phyloP scores from a whole-genome alignment of 35 echinoderm and acorn worm species.

The Stichopus chloronotus region DNA sequence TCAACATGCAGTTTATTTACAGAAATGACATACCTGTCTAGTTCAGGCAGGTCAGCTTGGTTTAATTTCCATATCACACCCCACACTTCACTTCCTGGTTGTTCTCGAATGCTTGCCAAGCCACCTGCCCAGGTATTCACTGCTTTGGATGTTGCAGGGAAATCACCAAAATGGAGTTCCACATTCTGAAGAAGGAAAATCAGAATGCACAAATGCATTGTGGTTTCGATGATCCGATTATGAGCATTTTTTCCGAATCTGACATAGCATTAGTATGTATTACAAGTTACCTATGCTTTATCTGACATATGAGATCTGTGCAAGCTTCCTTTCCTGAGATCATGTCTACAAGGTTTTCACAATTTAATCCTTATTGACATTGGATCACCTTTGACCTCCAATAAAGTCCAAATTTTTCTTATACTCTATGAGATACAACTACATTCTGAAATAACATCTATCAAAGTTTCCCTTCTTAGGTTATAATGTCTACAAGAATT shows the following conservation, averaged over 20 bases:
- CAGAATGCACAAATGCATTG: too few species aligned
- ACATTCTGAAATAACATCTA: too few species aligned
- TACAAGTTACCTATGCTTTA: neutral
- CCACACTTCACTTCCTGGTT: slow-evolving; percentile 42
- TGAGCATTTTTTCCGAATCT: neutral
- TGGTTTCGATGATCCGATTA: neutral
- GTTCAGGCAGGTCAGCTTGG: neutral
- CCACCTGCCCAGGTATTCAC: slow-evolving; percentile 18
- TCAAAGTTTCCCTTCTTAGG: too few species aligned
- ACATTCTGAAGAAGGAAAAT: slow-evolving; percentile 26
- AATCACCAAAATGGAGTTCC: slow-evolving; percentile 45
- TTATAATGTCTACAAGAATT: too few species aligned
- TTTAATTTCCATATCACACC: slow-evolving; percentile 59
- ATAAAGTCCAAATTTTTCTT: too few species aligned
- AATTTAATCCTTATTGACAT: too few species aligned
- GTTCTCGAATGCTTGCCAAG: slow-evolving; percentile 33
- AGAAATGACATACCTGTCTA: slow-evolving; percentile 32
- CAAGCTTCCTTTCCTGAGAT: too few species aligned
- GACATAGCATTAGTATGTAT: neutral
- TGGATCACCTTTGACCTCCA: too few species aligned
- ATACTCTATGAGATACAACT: too few species aligned
- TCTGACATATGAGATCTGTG: too few species aligned
- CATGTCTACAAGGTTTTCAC: too few species aligned
- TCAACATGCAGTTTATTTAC: too few species aligned
- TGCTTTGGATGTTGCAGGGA: neutral